Conservation (phyloP, 1,140 invertebrate species). For the Metaphire vulgaris region DNA sequence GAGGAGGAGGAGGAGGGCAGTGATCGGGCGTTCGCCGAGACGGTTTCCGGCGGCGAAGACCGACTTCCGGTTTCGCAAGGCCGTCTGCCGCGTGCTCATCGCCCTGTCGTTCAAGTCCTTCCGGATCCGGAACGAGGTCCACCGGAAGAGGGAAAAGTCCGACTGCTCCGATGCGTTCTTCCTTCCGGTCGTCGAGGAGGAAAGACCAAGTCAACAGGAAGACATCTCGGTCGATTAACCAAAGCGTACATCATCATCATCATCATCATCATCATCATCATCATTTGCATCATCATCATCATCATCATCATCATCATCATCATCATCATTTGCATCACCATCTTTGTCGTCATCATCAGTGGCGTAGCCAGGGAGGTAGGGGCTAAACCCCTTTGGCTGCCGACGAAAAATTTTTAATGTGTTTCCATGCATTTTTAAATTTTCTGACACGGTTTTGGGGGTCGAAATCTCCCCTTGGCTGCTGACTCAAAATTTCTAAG, state of each 20-base stretch:
- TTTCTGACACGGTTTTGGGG: too few relatives aligned
- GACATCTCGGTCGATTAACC: slow-evolving; percentile 6
- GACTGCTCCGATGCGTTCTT: slow-evolving; percentile 18
- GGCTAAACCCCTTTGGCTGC: too few relatives aligned
- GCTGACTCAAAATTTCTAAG: too few relatives aligned
- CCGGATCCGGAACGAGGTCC: slow-evolving; percentile 6
- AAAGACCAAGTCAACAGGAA: slow-evolving; percentile 13
- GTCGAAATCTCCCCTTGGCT: too few relatives aligned
- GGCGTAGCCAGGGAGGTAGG: too few relatives aligned
- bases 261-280: not conserved
- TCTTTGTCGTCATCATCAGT: not conserved
- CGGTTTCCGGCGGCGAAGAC: not conserved
- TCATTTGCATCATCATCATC: not conserved
- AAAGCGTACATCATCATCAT: not conserved
- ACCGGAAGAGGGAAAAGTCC: slow-evolving; percentile 9
- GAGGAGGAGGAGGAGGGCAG: not conserved
- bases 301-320: not conserved
- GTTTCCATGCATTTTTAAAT: too few relatives aligned
- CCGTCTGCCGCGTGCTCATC: slow-evolving; percentile 17
- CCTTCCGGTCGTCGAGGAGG: slow-evolving; percentile 20
- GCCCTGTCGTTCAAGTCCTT: slow-evolving; percentile 23
- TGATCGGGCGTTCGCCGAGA: not conserved
- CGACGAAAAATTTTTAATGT: too few relatives aligned
- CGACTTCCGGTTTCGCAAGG: slow-evolving; percentile 17
- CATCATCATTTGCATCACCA: not conserved